A percentile compares a stretch with the other conserved stretches of the same genome.
Evolutionary conservation across 2,888 invertebrate genomes (phyloP).

Genomic region (Netelia virgata): DNA sequence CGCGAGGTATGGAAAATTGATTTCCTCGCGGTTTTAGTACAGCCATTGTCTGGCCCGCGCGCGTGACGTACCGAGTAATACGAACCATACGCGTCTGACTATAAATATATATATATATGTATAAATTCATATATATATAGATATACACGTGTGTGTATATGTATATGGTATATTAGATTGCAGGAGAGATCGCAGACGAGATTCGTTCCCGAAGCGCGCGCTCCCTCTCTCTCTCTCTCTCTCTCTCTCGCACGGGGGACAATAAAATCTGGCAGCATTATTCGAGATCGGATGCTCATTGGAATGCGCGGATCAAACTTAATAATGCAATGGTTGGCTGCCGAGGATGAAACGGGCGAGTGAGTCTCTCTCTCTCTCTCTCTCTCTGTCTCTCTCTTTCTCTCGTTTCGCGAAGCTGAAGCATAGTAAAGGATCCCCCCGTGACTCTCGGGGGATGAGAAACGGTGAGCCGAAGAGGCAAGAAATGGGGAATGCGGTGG

Average conservation of each 20-base stretch:
- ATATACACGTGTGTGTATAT: constrained; percentile 1
- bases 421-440: constrained; percentile 23
- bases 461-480: constrained; percentile 72
- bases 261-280: constrained; percentile 83
- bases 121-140: background rate
- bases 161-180: constrained; percentile 46
- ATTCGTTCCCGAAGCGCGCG: constrained; percentile 71
- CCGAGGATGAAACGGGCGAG: constrained; percentile 65
- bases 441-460: constrained; percentile 57
- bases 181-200: constrained; percentile 79
- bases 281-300: constrained; percentile 81
- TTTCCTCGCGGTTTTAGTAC: constrained; percentile 60
- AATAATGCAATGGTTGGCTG: constrained; percentile 78
- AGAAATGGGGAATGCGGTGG: constrained; percentile 70
- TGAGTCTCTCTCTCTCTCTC: constrained; percentile 25
- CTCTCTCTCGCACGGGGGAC: constrained; percentile 68
- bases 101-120: constrained; percentile 6
- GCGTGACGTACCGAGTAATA: constrained; percentile 59
- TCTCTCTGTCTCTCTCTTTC: constrained; percentile 12
- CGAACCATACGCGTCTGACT: constrained; percentile 17
- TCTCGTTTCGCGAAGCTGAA: constrained; percentile 29
- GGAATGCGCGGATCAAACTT: constrained; percentile 83
- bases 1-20: constrained; percentile 57
- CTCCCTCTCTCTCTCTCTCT: constrained; percentile 39
- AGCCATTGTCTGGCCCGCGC: constrained; percentile 57